These are phyloP conservation scores for Neodiprion lecontei DNA, from an alignment of 1,140 invertebrate species.

Conservation along the genomic window DNA sequence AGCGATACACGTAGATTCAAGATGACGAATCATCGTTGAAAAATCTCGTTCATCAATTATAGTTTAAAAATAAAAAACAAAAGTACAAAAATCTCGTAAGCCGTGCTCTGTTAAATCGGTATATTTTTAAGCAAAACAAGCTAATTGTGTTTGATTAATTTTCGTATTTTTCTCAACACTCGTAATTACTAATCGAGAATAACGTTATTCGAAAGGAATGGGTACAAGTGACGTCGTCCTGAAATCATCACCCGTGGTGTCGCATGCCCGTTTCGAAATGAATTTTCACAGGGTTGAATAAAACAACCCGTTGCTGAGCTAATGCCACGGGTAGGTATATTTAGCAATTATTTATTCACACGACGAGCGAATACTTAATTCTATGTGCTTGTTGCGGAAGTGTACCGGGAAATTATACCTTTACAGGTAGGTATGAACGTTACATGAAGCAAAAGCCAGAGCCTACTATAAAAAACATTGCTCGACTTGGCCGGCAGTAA, in stretches of 20 bases:
- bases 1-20: too few relatives aligned
- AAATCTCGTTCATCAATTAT: too few relatives aligned
- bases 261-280: not conserved
- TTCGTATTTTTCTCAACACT: too few relatives aligned
- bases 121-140: too few relatives aligned
- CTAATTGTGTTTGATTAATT: too few relatives aligned
- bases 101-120: too few relatives aligned
- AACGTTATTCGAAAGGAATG: not conserved
- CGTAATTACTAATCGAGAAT: not conserved
- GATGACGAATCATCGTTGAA: too few relatives aligned
- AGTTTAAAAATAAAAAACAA: too few relatives aligned
- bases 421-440: not conserved
- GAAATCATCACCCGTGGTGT: too few relatives aligned
- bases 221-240: not conserved
- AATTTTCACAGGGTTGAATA: conserved; percentile 1
- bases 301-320: not conserved
- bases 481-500: not conserved
- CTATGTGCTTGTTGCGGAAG: not conserved
- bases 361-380: not conserved
- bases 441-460: not conserved
- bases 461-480: conserved; percentile 4
- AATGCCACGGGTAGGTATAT: not conserved
- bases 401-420: not conserved
- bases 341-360: not conserved
- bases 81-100: too few relatives aligned